phyloP scores from a whole-genome alignment of 2,888 invertebrate species.

The Lagria hirta region DNA sequence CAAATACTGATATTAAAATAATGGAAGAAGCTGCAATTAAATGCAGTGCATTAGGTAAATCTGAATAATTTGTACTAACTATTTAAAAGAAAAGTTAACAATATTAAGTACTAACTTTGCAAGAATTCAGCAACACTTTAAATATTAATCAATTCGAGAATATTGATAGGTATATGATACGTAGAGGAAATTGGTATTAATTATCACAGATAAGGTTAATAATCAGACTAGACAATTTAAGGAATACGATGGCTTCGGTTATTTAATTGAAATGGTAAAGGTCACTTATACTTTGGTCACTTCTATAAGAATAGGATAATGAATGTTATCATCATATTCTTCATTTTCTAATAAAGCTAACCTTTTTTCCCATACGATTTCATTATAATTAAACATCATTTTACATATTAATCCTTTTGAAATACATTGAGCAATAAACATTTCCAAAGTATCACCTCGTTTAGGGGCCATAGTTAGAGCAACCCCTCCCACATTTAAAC shows the following conservation, averaged over 20 bases:
- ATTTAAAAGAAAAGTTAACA: slow-evolving; percentile 1
- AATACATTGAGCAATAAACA: slow-evolving; percentile 65
- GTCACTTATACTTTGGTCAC: slow-evolving; percentile 59
- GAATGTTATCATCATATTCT: slow-evolving; percentile 69
- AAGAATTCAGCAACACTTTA: background rate
- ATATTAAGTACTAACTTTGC: background rate
- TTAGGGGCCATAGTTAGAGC: slow-evolving; percentile 77
- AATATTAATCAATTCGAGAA: slow-evolving; percentile 1
- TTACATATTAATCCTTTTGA: slow-evolving; percentile 61
- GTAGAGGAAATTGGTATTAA: slow-evolving; percentile 53
- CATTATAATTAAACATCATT: slow-evolving; percentile 63
- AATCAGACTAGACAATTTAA: slow-evolving; percentile 46
- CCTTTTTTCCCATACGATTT: slow-evolving; percentile 69
- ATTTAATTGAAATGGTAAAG: too few species aligned
- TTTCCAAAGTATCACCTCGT: slow-evolving; percentile 69
- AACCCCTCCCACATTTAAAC: slow-evolving; percentile 62
- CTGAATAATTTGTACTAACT: too few species aligned
- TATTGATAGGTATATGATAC: slow-evolving; percentile 1
- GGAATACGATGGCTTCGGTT: slow-evolving; percentile 22
- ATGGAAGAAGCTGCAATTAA: too few species aligned
- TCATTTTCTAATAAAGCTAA: slow-evolving; percentile 61
- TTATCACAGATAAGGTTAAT: slow-evolving; percentile 55
- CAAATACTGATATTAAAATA: slow-evolving; percentile 13
- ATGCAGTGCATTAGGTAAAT: too few species aligned
- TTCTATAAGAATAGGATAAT: slow-evolving; percentile 70